Base-by-base conservation (phyloP, 2,888 invertebrate genomes). In the Drosophila antonietae region DNA sequence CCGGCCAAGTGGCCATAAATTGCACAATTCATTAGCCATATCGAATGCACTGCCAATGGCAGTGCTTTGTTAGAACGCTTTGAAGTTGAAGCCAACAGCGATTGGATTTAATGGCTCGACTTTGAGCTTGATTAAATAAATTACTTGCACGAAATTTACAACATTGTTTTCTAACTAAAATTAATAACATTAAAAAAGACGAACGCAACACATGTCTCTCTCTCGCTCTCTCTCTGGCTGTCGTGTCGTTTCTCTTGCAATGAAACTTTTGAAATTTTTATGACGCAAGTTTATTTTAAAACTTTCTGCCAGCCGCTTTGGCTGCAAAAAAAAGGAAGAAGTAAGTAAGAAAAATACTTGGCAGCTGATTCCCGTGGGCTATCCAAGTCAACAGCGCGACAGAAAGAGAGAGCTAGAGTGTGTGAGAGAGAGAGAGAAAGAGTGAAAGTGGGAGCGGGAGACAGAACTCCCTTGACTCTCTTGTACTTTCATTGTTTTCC, bases 271-370 rank as follows among this genome's bases (percentile, higher is more conserved):
- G 72, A 81, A 77, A 83, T 78, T 88, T 83, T 83, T 88, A 87
- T 87, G 87, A 89, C 78, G 75, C 81, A 88, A 88, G 83, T 83
- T 88, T 81, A 81, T 81, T 84, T 83, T 81, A 73, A 81, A 87
- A 83, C 81, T 87, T 88, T 84, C 52, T 68, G 47, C 80, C 79
- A 79, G 83, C 81, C 83, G 79, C 69, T 53, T 67, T 23, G 73
- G 28, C 69, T 72, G 66, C 55, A 56, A 57, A 33, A 15, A 35
- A 15, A 53, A 56, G 43, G 18, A 47, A 37, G 20, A 47, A 46
- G 46, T 33, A 8, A 59, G 44, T 18, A 56, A 37, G 31, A 70
- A 53, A 63, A 78, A 64, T 56, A 72, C 65, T 78, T 78, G 78
- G 79, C 78, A 78, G 72, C 72, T 78, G 78, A 78, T 78, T 78